Conservation (phyloP, 2,888 invertebrate genomes). For the Tiliacea aurago region DNA sequence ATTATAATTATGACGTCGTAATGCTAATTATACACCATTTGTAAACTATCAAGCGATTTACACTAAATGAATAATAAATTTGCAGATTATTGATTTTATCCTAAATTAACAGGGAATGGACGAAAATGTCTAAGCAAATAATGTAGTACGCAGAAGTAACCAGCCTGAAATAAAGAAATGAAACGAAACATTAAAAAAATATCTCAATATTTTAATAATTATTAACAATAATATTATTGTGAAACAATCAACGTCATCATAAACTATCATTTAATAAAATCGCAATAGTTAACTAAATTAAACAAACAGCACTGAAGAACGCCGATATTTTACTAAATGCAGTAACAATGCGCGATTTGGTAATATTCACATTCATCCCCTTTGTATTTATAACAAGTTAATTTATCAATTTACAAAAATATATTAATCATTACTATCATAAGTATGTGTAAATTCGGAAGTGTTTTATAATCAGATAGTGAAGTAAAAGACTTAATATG, state of each 20-base stretch:
- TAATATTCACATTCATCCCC: constrained; percentile 71
- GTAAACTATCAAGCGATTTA: neutral
- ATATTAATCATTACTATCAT: constrained; percentile 57
- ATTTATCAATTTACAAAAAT: constrained; percentile 66
- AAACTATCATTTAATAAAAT: constrained; percentile 89
- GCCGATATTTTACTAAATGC: constrained; percentile 73
- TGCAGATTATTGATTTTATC: neutral
- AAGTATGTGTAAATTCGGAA: constrained; percentile 32
- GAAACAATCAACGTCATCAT: constrained; percentile 88
- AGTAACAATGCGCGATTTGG: constrained; percentile 82
- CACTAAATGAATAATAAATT: neutral
- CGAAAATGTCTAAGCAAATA: neutral
- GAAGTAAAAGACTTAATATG: constrained; percentile 16
- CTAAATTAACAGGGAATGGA: neutral
- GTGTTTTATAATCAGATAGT: constrained; percentile 30
- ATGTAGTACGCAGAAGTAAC: neutral
- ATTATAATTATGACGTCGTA: neutral
- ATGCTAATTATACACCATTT: too few relatives aligned
- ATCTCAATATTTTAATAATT: constrained; percentile 83
- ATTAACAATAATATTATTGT: constrained; percentile 83
- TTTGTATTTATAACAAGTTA: constrained; percentile 63
- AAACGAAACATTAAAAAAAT: constrained; percentile 62
- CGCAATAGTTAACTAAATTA: constrained; percentile 76
- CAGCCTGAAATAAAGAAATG: constrained; percentile 6
- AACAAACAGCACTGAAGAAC: constrained; percentile 73